phyloP scores from a whole-genome alignment of 2,888 invertebrate species.

The Hirtodrosophila histrioides region DNA sequence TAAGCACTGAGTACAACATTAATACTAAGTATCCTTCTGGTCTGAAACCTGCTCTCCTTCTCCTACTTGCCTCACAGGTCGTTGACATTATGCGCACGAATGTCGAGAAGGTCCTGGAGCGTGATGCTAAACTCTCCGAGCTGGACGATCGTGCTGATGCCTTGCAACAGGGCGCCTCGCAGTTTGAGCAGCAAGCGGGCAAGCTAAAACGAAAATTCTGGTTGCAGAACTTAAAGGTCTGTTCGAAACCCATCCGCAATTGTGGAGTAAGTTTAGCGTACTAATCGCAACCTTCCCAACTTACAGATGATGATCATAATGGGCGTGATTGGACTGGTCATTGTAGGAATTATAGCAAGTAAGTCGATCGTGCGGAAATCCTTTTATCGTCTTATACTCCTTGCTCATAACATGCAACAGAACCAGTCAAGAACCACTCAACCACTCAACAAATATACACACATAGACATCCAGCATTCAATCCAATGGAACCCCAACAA shows the following conservation, averaged over 20 bases:
- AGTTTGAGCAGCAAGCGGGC: conserved; percentile 98
- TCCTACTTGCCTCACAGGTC: conserved; percentile 85
- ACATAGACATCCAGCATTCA: conserved; percentile 29
- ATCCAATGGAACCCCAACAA: conserved; percentile 18
- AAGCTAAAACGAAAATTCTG: conserved; percentile 98
- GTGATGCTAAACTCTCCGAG: conserved; percentile 97
- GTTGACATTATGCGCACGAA: conserved; percentile 98
- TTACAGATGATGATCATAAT: conserved; percentile 95
- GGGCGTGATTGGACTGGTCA: conserved; percentile 92
- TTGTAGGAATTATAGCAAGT: conserved; percentile 95
- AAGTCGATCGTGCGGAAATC: conserved; percentile 85
- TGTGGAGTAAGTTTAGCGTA: background rate
- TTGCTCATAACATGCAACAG: conserved; percentile 29
- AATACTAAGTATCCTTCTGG: background rate
- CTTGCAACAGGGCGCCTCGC: conserved; percentile 96
- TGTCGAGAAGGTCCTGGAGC: conserved; percentile 97
- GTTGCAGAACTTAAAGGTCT: conserved; percentile 97
- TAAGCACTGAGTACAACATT: conserved; percentile 59
- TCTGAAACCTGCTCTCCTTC: no score
- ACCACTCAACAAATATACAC: conserved; percentile 24
- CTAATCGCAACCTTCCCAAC: background rate
- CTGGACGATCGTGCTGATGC: conserved; percentile 98
- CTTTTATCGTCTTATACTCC: conserved; percentile 2
- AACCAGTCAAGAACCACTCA: conserved; percentile 19
- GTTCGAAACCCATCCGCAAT: background rate